Evolutionary conservation across 2,888 invertebrate species (phyloP).

Genomic region (Scrobipalpa atriplicella): DNA sequence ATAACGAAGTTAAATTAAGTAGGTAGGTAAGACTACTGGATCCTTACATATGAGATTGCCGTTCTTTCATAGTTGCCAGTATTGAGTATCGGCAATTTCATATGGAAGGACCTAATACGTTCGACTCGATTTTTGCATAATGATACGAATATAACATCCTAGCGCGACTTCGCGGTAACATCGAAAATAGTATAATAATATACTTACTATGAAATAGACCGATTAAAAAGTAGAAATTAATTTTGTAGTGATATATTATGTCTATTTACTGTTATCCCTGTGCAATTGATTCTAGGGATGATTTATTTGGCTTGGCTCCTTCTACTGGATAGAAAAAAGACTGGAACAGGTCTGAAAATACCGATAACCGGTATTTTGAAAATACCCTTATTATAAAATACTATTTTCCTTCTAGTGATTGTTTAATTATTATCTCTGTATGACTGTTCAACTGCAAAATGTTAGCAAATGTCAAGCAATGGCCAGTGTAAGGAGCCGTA

Average conservation of each 20-base stretch:
- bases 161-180: not conserved
- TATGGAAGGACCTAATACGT: too few species aligned
- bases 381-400: too few species aligned
- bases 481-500: conserved; percentile 1
- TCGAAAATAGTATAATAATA: not conserved
- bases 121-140: not conserved
- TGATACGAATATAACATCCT: not conserved
- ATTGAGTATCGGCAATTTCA: too few species aligned
- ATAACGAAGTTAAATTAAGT: conserved; percentile 2
- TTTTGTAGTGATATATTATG: not conserved
- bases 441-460: too few species aligned
- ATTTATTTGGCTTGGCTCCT: not conserved
- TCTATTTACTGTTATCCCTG: not conserved
- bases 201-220: not conserved
- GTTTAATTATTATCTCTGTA: too few species aligned
- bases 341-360: too few species aligned
- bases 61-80: too few species aligned
- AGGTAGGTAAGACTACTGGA: too few species aligned
- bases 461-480: conserved; percentile 18
- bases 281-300: not conserved
- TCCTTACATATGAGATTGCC: too few species aligned
- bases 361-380: too few species aligned
- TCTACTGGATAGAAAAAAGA: not conserved
- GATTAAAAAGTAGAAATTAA: conserved; percentile 5
- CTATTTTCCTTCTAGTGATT: too few species aligned